These are phyloP conservation scores for Ctenopoma kingsleyae DNA, from an alignment of 2,797 vertebrate species.

Conservation along the genomic window DNA sequence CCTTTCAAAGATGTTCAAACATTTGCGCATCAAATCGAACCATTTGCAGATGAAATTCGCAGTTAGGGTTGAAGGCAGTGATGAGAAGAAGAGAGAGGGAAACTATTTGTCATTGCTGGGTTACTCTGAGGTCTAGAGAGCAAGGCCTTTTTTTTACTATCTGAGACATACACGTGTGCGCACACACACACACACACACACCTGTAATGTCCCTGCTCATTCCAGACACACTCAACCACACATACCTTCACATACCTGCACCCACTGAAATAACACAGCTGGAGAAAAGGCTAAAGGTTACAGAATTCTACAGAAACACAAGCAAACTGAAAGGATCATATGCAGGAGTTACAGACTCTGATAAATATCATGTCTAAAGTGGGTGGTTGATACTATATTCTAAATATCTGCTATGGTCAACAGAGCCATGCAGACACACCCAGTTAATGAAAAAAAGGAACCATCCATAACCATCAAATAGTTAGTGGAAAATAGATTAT, in stretches of 20 bases:
- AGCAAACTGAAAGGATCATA: slow-evolving; percentile 41
- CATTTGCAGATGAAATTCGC: slow-evolving; percentile 86
- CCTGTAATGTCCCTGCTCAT: slow-evolving; percentile 48
- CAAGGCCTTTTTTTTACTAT: slow-evolving; percentile 74
- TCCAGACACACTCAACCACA: slow-evolving; percentile 53
- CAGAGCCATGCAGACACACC: no score
- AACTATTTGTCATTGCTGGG: slow-evolving; percentile 82
- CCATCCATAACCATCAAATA: no score
- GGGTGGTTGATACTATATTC: no score
- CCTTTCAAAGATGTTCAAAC: slow-evolving; percentile 77
- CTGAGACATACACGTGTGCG: slow-evolving; percentile 33
- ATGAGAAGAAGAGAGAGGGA: slow-evolving; percentile 68
- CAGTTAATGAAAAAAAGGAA: no score
- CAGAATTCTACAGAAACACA: slow-evolving; percentile 48
- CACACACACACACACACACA: slow-evolving; percentile 17
- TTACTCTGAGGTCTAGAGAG: slow-evolving; percentile 73
- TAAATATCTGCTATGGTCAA: no score
- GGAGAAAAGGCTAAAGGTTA: slow-evolving; percentile 67
- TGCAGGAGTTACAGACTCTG: slow-evolving; percentile 14
- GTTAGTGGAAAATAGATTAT: no score
- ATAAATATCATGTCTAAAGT: neutral
- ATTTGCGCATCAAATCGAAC: slow-evolving; percentile 76
- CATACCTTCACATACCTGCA: slow-evolving; percentile 61
- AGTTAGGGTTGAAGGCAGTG: slow-evolving; percentile 68
- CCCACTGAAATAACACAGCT: slow-evolving; percentile 78